Conservation (phyloP, 2,797 vertebrate species). For the Periparus ater region DNA sequence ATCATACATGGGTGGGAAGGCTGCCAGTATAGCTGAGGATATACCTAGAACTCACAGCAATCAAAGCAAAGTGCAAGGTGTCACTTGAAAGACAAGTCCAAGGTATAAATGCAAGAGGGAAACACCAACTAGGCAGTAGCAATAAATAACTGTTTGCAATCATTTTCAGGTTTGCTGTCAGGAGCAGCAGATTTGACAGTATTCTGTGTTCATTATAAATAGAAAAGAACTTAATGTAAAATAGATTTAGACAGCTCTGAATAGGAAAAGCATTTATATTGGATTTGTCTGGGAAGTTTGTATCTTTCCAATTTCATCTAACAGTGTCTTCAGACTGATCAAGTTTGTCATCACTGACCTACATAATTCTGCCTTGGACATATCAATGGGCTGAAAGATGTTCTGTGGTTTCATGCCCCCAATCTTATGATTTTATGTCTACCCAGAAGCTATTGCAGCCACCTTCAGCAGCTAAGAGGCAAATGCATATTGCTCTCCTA, state of each 20-base stretch:
- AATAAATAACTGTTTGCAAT: background rate
- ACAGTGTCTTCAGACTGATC: background rate
- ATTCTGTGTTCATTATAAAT: background rate
- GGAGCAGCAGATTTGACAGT: background rate
- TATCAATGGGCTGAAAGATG: background rate
- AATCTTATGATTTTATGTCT: background rate
- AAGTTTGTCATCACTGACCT: background rate
- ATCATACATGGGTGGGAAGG: background rate
- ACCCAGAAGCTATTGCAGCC: background rate
- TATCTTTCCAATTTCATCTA: background rate
- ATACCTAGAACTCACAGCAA: background rate
- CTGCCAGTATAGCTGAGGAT: background rate
- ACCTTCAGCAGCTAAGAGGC: conserved; percentile 45
- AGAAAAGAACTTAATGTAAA: background rate
- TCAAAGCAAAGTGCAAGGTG: background rate
- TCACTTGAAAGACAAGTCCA: background rate
- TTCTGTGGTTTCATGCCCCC: background rate
- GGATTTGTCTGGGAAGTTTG: background rate
- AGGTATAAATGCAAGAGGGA: background rate
- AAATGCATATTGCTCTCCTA: background rate
- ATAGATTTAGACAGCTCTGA: background rate
- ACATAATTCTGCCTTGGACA: background rate
- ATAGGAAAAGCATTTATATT: background rate
- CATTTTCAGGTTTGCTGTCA: background rate
- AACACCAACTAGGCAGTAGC: background rate